Conservation (phyloP, 2,113 vertebrate genomes). For the Ranitomeya variabilis region DNA sequence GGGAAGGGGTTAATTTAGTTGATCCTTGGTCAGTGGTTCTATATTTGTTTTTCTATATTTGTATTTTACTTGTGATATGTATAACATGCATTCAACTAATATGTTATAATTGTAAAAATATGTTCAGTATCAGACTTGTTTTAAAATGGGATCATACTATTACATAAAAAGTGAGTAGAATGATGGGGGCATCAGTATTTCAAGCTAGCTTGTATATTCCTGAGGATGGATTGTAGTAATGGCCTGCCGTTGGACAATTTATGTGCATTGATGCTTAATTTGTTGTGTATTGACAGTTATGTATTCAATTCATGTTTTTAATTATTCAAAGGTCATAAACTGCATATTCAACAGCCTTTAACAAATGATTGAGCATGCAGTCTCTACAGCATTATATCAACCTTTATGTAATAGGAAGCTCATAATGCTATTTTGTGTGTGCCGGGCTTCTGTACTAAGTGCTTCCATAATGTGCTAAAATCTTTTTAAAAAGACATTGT, state of each 20-base stretch:
- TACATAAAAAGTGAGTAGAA: background rate
- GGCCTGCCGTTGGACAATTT: background rate
- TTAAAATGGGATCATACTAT: background rate
- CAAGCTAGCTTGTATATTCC: background rate
- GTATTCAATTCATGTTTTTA: constrained; percentile 45
- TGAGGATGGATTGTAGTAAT: background rate
- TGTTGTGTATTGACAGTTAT: constrained; percentile 28
- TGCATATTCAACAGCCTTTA: constrained; percentile 12
- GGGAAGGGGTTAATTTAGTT: no score
- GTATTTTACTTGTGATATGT: background rate
- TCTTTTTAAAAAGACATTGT: background rate
- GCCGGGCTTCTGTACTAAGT: background rate
- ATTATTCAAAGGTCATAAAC: constrained; percentile 38
- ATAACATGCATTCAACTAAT: background rate
- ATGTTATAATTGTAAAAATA: background rate
- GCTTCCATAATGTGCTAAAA: background rate
- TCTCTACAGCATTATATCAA: constrained; percentile 1
- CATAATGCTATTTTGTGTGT: constrained; percentile 2
- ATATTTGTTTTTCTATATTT: background rate
- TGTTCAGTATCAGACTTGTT: background rate
- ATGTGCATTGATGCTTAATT: background rate
- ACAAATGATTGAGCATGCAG: constrained; percentile 25
- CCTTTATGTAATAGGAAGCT: background rate
- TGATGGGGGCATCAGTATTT: background rate
- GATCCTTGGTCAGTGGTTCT: no score